A percentile compares a stretch with the other conserved stretches of the same genome.
These are phyloP conservation scores for Microtus richardsoni DNA, from an alignment of 2,113 vertebrate genomes.

Conservation along the genomic window DNA sequence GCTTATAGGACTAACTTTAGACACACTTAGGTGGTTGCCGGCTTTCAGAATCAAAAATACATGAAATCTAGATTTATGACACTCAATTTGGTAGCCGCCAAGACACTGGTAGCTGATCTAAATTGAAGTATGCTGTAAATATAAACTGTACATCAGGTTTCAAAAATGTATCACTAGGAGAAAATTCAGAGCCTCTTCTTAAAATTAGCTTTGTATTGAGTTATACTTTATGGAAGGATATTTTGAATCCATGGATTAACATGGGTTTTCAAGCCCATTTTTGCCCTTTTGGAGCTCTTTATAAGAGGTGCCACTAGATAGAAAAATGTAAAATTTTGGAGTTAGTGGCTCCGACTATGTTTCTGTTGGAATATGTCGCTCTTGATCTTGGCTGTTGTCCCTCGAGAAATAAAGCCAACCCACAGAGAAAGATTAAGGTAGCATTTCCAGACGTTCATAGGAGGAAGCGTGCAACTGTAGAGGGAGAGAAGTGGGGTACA, in stretches of 20 bases:
- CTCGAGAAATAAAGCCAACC: neutral
- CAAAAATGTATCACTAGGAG: neutral
- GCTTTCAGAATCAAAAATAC: neutral
- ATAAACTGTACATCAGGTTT: conserved; percentile 5
- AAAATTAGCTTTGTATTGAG: neutral
- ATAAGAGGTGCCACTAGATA: neutral
- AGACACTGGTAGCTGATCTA: neutral
- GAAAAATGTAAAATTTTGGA: neutral
- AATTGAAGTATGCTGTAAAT: neutral
- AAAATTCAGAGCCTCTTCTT: conserved; percentile 6
- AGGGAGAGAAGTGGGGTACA: neutral
- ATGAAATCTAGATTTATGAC: neutral
- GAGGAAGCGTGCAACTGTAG: neutral
- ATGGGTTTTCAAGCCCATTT: conserved; percentile 13
- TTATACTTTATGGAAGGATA: neutral
- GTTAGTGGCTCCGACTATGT: neutral
- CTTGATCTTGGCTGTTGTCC: neutral
- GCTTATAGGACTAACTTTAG: neutral
- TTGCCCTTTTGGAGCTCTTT: neutral
- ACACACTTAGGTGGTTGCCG: neutral
- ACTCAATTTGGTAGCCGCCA: neutral
- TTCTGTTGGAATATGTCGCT: neutral
- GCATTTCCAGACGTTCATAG: neutral
- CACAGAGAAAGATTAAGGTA: neutral
- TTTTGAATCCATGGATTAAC: neutral